These are phyloP conservation scores for Sarcophilus harrisii DNA, from an alignment of 2,797 vertebrate species.

Conservation along the genomic window DNA sequence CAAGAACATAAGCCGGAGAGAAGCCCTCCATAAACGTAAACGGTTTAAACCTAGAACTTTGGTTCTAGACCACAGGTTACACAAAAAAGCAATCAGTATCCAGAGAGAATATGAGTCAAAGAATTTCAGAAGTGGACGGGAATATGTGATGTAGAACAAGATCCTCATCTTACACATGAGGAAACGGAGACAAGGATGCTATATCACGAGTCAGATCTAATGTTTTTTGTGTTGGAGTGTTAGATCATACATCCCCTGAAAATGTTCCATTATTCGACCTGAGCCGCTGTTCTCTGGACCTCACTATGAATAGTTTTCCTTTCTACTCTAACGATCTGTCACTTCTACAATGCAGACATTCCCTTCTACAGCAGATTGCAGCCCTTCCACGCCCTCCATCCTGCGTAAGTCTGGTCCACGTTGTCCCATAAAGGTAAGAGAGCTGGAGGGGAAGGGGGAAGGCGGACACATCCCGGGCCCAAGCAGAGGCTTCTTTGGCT, in stretches of 20 bases:
- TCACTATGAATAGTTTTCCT: neutral
- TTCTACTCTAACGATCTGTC: neutral
- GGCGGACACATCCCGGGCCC: too few species aligned
- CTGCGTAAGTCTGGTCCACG: neutral
- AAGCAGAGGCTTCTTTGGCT: neutral
- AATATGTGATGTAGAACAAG: neutral
- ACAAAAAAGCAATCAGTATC: neutral
- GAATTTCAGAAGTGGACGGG: neutral
- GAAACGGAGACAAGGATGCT: neutral
- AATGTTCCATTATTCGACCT: neutral
- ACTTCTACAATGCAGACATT: neutral
- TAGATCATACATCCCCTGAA: neutral
- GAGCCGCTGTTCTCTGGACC: neutral
- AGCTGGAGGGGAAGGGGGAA: neutral
- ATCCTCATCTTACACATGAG: neutral
- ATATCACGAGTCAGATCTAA: neutral
- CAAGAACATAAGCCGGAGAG: neutral
- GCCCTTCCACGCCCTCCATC: neutral
- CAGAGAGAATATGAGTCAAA: neutral
- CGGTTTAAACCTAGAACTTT: neutral
- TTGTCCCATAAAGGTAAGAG: neutral
- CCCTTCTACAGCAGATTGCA: neutral
- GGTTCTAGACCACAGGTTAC: neutral
- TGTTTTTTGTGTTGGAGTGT: neutral
- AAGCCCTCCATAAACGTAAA: neutral